Base-by-base conservation (phyloP, 1,140 invertebrate genomes). In the Drosophila auraria region DNA sequence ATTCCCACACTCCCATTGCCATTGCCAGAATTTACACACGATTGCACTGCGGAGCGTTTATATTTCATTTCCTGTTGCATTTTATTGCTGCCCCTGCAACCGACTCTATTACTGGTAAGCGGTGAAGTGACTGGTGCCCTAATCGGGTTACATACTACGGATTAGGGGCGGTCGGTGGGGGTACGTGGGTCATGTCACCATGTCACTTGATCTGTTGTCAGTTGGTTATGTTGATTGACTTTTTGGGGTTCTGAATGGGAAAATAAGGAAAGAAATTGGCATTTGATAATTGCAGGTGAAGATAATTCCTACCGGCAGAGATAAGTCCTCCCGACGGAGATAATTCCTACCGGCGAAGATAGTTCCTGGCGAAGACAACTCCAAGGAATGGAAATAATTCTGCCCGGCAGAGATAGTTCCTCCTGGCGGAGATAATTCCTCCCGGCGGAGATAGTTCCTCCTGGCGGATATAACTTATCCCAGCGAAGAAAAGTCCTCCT, bases 51-150 rank as follows among this genome's bases (percentile, higher is more conserved):
- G 38, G 36, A 56, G 36, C 72, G 61, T 66, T 80, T 83, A 80
- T 76, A 79, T 76, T 83, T 80, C 65, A 80, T 76, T 76, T 83
- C 70, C 70, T 71, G 76, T 79, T 78, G 76, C 74, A 78, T 78
- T 64, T 76, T 76, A 76, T 76, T 76, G 72, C 60, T 47, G 54
- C 54, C 36, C 25, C 54, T 63, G 61, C 49, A 40, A 25, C 68
- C 38, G 42, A 72, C 49, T 74, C 25, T 20, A 40, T 60, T 45
- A 45, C 15, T 23, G 57, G 36, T 12, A 42, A 58, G 36, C 36
- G 56, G 36, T 14, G 36, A 25, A 25, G 56, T 58, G 23, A 27
- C 56, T 44, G 56, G 17, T 44, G 54, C 14, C 15, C 57, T 62
- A 53, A 74, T 63, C 70, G 72, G 20, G 42, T 47, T 54, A 61